Percentiles rank a stretch among this genome's conserved stretches.
These are phyloP conservation scores for Noctuana brunneofusca DNA, from an alignment of 2,888 invertebrate species.

Conservation along the genomic window DNA sequence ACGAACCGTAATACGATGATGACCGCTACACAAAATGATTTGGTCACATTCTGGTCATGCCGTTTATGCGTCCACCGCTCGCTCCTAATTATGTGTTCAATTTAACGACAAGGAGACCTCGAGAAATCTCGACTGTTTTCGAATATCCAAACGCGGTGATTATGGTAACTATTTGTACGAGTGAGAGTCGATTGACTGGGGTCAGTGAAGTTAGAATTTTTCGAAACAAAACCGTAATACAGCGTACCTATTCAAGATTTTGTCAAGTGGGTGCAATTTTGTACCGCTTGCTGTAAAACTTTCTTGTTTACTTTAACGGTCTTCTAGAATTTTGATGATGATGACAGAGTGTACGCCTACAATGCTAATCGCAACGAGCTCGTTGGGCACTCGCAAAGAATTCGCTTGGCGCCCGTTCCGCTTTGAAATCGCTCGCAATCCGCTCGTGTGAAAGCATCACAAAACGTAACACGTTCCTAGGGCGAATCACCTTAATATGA, in stretches of 20 bases:
- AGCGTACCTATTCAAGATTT: too few species aligned
- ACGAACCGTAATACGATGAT: conserved; percentile 54
- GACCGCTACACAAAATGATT: conserved; percentile 71
- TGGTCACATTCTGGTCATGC: conserved; percentile 72
- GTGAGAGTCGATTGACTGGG: too few species aligned
- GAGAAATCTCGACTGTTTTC: conserved; percentile 39
- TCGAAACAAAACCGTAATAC: too few species aligned
- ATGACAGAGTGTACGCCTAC: too few species aligned
- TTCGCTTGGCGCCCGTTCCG: too few species aligned
- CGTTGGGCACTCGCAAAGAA: too few species aligned
- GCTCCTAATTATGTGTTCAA: conserved; percentile 60
- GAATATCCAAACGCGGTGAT: background rate
- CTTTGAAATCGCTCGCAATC: too few species aligned
- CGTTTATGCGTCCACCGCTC: conserved; percentile 59
- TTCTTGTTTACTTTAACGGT: too few species aligned
- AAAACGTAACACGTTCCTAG: background rate
- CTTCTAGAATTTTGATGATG: too few species aligned
- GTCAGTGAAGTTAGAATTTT: too few species aligned
- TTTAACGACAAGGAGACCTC: conserved; percentile 39
- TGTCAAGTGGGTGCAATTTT: background rate
- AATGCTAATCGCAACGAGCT: too few species aligned
- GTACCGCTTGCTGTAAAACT: background rate
- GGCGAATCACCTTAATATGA: background rate
- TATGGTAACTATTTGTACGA: background rate
- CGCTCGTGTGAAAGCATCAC: background rate